Conservation (phyloP, 1,140 invertebrate genomes). For the Zaprionus taronus region DNA sequence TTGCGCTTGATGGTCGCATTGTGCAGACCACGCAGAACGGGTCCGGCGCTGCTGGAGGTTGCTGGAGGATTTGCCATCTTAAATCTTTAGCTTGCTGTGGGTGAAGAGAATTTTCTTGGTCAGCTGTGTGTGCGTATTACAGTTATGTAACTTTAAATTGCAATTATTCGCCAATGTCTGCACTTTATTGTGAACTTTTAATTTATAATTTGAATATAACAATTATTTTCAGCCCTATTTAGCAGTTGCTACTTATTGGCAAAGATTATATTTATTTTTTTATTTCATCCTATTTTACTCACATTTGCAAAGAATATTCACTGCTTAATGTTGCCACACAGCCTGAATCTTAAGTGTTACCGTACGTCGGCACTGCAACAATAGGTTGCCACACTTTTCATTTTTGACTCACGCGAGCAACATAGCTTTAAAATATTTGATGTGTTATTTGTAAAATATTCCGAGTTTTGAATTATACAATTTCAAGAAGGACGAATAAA, state of each 20-base stretch:
- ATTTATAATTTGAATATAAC: not conserved
- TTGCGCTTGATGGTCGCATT: conserved; percentile 84
- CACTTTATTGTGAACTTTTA: not conserved
- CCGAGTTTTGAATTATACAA: not conserved
- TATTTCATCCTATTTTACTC: conserved; percentile 46
- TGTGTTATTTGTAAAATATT: not conserved
- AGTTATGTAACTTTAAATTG: conserved; percentile 67
- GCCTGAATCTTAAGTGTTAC: conserved; percentile 9
- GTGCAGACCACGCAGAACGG: conserved; percentile 80
- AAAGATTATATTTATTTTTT: not conserved
- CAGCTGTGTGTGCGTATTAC: conserved; percentile 6
- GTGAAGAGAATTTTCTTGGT: conserved; percentile 42
- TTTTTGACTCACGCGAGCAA: not conserved
- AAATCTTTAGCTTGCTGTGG: conserved; percentile 22
- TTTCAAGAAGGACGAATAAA: not conserved
- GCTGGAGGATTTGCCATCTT: conserved; percentile 77
- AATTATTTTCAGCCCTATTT: not conserved
- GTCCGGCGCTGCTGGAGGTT: conserved; percentile 68
- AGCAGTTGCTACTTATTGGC: not conserved
- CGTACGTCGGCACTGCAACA: not conserved
- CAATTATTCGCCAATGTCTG: not conserved
- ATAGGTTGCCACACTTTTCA: not conserved
- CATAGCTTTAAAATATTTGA: not conserved
- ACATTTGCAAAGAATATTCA: conserved; percentile 55
- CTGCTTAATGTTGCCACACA: conserved; percentile 28